These are phyloP conservation scores for Gavia stellata DNA, from an alignment of 2,113 vertebrate species.

Conservation along the genomic window DNA sequence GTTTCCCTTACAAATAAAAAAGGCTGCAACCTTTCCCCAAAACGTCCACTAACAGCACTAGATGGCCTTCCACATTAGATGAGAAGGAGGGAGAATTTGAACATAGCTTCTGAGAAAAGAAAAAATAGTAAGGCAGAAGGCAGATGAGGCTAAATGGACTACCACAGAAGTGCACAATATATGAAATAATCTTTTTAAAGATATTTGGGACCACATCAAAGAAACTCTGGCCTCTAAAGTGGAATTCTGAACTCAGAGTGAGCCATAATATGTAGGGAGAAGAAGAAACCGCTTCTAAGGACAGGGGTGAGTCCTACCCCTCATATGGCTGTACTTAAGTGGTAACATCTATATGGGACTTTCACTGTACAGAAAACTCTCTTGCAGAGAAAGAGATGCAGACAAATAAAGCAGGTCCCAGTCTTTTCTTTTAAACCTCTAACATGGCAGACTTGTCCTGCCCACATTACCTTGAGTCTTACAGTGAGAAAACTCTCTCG, in stretches of 20 bases:
- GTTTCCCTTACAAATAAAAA: not conserved
- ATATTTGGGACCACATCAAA: not conserved
- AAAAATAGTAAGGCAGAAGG: not conserved
- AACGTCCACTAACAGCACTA: not conserved
- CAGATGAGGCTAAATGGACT: not conserved
- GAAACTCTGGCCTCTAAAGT: not conserved
- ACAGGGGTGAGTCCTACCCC: not conserved
- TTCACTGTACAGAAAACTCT: not conserved
- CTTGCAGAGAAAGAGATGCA: not conserved
- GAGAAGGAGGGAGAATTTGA: not conserved
- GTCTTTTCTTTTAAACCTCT: not conserved
- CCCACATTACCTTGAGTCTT: not conserved
- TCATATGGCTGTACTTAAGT: not conserved
- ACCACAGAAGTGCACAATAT: not conserved
- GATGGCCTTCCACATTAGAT: not conserved
- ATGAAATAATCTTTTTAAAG: not conserved
- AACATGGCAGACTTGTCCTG: not conserved
- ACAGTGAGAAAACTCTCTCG: not conserved
- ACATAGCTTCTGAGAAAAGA: not conserved
- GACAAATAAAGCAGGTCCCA: not conserved
- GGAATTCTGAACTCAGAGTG: not conserved
- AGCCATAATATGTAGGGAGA: not conserved
- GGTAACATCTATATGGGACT: not conserved
- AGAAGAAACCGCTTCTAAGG: not conserved
- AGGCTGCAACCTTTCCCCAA: not conserved